Evolutionary conservation across 1,140 invertebrate genomes (phyloP).

Genomic region (Rhyzopertha dominica): DNA sequence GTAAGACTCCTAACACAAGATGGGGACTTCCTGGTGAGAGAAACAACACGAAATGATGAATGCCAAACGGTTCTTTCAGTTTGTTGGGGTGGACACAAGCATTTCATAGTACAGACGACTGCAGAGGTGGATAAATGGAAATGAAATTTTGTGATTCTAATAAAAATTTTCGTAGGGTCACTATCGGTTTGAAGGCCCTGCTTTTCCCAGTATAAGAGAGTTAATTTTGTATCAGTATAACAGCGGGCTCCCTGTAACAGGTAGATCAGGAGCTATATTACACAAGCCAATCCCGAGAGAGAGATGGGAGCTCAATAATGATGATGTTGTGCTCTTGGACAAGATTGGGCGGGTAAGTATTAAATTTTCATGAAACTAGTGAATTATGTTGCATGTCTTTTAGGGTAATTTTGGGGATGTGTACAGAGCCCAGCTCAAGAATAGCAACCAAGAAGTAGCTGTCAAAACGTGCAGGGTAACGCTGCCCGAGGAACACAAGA

Average conservation of each 20-base stretch:
- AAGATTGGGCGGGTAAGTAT: slow-evolving; percentile 91
- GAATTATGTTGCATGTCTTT: slow-evolving; percentile 12
- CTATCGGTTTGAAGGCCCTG: slow-evolving; percentile 89
- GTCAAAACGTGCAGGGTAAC: slow-evolving; percentile 94
- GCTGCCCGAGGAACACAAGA: slow-evolving; percentile 91
- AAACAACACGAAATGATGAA: slow-evolving; percentile 90
- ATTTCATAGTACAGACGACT: slow-evolving; percentile 96
- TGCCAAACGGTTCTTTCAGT: slow-evolving; percentile 92
- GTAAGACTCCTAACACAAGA: slow-evolving; percentile 81
- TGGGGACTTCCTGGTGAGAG: slow-evolving; percentile 91
- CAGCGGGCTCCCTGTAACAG: slow-evolving; percentile 81
- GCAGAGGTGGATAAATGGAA: slow-evolving; percentile 59
- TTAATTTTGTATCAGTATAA: slow-evolving; percentile 83
- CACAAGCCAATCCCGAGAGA: slow-evolving; percentile 83
- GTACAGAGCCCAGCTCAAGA: slow-evolving; percentile 82
- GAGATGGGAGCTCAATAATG: slow-evolving; percentile 94
- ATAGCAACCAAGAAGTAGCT: slow-evolving; percentile 80
- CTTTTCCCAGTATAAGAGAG: slow-evolving; percentile 88
- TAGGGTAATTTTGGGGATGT: slow-evolving; percentile 98
- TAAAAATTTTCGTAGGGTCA: slow-evolving; percentile 65
- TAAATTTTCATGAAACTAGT: slow-evolving; percentile 5
- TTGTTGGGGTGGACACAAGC: slow-evolving; percentile 92
- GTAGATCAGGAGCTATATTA: slow-evolving; percentile 85
- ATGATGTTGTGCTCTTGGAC: slow-evolving; percentile 86
- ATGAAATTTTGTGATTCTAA: background rate